A percentile compares a stretch with the other conserved stretches of the same genome.
These are phyloP conservation scores for Belgica antarctica DNA, from an alignment of 2,888 invertebrate genomes.

Conservation along the genomic window DNA sequence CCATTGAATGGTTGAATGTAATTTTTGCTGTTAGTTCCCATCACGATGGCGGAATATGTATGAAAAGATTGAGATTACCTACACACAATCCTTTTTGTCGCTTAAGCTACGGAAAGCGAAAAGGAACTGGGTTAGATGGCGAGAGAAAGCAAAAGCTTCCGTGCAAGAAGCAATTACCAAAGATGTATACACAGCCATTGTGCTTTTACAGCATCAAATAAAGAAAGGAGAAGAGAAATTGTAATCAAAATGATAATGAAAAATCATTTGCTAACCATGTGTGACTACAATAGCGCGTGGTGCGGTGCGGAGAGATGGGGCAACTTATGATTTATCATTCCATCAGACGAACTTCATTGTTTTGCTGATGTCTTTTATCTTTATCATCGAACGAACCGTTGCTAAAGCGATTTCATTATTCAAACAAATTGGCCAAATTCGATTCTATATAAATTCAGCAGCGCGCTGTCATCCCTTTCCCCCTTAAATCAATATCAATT, in stretches of 20 bases:
- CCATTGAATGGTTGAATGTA: constrained; percentile 8
- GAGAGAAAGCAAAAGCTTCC: background rate
- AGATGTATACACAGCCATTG: background rate
- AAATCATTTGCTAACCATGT: constrained; percentile 36
- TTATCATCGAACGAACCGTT: background rate
- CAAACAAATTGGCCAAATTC: too few relatives aligned
- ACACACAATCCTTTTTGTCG: background rate
- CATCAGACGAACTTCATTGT: background rate
- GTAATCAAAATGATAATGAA: constrained; percentile 39
- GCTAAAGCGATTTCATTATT: too few relatives aligned
- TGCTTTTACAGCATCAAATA: too few relatives aligned
- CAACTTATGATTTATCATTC: background rate
- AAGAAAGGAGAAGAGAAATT: too few relatives aligned
- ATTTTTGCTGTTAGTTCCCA: background rate
- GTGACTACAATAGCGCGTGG: constrained; percentile 31
- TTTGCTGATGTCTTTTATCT: background rate
- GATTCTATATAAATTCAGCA: too few relatives aligned
- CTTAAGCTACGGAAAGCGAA: background rate
- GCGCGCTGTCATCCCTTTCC: background rate
- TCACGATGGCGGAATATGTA: background rate
- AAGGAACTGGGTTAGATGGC: too few relatives aligned
- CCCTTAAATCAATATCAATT: background rate
- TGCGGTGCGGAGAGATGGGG: too few relatives aligned
- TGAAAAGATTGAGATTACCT: background rate
- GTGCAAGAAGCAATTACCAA: constrained; percentile 16